These are phyloP conservation scores for Hemibagrus wyckioides DNA, from an alignment of 2,113 vertebrate species.

Conservation along the genomic window DNA sequence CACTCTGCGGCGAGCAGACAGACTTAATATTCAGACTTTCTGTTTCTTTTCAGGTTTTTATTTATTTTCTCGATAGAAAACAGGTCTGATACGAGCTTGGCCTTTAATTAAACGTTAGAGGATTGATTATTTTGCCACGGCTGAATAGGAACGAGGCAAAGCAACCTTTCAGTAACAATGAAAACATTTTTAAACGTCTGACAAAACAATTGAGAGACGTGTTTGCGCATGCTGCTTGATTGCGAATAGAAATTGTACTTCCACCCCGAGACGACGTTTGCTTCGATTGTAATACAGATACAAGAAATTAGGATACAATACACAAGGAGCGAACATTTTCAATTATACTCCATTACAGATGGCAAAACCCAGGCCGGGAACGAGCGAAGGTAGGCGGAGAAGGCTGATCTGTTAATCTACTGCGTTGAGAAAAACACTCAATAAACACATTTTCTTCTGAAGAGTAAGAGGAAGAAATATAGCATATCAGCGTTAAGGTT, in stretches of 20 bases:
- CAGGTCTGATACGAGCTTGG: constrained; percentile 68
- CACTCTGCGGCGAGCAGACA: constrained; percentile 59
- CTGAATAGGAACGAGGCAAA: constrained; percentile 57
- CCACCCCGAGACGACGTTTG: not conserved
- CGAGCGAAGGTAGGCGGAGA: not conserved
- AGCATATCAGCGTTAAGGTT: not conserved
- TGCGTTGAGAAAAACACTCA: not conserved
- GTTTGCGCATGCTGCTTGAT: constrained; percentile 35
- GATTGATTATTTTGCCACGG: constrained; percentile 67
- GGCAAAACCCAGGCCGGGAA: not conserved
- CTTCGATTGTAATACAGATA: constrained; percentile 12
- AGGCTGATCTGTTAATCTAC: not conserved
- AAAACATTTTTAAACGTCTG: constrained; percentile 54
- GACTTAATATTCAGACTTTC: constrained; percentile 50
- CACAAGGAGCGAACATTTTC: not conserved
- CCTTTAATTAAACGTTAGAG: constrained; percentile 75
- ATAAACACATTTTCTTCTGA: not conserved
- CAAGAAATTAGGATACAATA: not conserved
- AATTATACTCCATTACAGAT: constrained; percentile 3
- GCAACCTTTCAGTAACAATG: constrained; percentile 55
- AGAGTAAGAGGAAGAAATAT: not conserved
- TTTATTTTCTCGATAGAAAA: constrained; percentile 51
- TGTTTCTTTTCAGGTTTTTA: not conserved
- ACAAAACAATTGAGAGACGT: constrained; percentile 56
- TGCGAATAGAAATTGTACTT: constrained; percentile 10